Percentiles rank a stretch among this genome's conserved stretches.
Evolutionary conservation across 2,797 vertebrate genomes (phyloP).

Genomic region (Pipistrellus kuhlii): DNA sequence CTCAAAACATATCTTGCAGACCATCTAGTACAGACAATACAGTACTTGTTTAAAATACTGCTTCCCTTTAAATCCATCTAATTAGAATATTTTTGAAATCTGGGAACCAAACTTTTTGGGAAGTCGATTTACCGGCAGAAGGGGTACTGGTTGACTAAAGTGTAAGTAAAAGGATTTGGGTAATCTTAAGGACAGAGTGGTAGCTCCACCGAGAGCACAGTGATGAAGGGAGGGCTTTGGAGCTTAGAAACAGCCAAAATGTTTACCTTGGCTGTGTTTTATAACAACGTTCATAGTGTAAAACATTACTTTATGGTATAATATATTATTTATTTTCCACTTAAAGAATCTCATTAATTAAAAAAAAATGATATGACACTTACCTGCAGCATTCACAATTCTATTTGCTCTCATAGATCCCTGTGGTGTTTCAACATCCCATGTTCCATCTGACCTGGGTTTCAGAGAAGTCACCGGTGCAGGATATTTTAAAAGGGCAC

Average conservation of each 20-base stretch:
- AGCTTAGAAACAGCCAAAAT: background rate
- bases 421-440: constrained; percentile 95
- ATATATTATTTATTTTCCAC: background rate
- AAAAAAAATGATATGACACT: constrained; percentile 62
- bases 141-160: background rate
- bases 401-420: constrained; percentile 93
- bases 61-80: background rate
- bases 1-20: background rate
- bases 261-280: background rate
- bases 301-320: background rate
- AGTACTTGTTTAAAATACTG: background rate
- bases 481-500: constrained; percentile 94
- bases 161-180: background rate
- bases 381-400: constrained; percentile 96
- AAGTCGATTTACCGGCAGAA: background rate
- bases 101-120: background rate
- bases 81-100: background rate
- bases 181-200: background rate
- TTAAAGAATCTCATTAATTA: background rate
- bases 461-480: constrained; percentile 92
- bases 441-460: constrained; percentile 91
- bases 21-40: background rate
- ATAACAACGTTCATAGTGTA: background rate
- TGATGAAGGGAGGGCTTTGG: background rate
- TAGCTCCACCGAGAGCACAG: background rate